Conservation (phyloP, 2,113 vertebrate species). For the human region GRCh38 chr9:124950501-124951000, state of each 20-base stretch:
- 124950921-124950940: too few species aligned
- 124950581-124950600: neutral
- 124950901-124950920: too few species aligned
- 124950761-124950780: too few species aligned
- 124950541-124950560: neutral
- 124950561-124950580: neutral
- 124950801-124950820: too few species aligned
- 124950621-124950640: neutral
- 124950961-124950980: too few species aligned
- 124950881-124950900: too few species aligned
- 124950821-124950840: too few species aligned
- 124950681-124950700: constrained; percentile 8
- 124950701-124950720: constrained; percentile 39
- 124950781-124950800: too few species aligned
- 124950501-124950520: neutral
- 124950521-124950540: constrained; percentile 8
- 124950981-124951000: too few species aligned
- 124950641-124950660: neutral
- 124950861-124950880: too few species aligned
- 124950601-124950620: neutral
- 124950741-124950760: neutral
- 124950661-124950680: constrained; percentile 5
- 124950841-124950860: too few species aligned
- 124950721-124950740: constrained; percentile 48
- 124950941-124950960: too few species aligned